Evolutionary conservation across 1,140 invertebrate genomes (phyloP).

Genomic region (Riptortus pedestris): DNA sequence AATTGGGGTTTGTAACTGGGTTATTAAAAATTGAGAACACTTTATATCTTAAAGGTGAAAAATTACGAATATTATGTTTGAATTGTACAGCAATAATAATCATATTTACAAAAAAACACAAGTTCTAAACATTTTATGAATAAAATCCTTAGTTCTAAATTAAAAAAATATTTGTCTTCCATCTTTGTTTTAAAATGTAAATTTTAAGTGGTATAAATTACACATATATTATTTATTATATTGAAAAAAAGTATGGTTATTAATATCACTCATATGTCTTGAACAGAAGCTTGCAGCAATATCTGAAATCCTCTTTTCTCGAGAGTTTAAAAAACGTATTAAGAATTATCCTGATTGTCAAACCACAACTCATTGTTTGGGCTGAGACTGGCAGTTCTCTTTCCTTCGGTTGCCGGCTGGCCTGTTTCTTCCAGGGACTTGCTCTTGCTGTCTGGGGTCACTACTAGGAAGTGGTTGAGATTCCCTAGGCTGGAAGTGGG

Average conservation of each 20-base stretch:
- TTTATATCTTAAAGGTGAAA: too few species aligned
- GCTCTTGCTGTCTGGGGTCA: not conserved
- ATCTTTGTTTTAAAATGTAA: not conserved
- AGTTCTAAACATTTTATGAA: too few species aligned
- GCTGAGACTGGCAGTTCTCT: constrained; percentile 34
- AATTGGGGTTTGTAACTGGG: too few species aligned
- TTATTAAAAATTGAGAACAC: too few species aligned
- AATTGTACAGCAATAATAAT: too few species aligned
- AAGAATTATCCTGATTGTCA: not conserved
- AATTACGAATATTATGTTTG: too few species aligned
- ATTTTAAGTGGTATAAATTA: not conserved
- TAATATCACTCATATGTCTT: too few species aligned
- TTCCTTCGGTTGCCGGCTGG: constrained; percentile 22
- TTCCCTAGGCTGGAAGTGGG: constrained; percentile 52
- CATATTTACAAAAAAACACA: too few species aligned
- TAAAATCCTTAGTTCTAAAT: too few species aligned
- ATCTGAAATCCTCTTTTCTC: too few species aligned
- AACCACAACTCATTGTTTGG: constrained; percentile 40
- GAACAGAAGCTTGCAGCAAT: not conserved
- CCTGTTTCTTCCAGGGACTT: constrained; percentile 8
- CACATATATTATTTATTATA: not conserved
- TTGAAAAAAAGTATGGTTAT: not conserved
- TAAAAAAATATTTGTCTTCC: too few species aligned
- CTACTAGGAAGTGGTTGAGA: constrained; percentile 30
- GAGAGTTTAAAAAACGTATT: too few species aligned